phyloP scores from a whole-genome alignment of 2,888 invertebrate genomes.

The Paralinhomoeus sp. region DNA sequence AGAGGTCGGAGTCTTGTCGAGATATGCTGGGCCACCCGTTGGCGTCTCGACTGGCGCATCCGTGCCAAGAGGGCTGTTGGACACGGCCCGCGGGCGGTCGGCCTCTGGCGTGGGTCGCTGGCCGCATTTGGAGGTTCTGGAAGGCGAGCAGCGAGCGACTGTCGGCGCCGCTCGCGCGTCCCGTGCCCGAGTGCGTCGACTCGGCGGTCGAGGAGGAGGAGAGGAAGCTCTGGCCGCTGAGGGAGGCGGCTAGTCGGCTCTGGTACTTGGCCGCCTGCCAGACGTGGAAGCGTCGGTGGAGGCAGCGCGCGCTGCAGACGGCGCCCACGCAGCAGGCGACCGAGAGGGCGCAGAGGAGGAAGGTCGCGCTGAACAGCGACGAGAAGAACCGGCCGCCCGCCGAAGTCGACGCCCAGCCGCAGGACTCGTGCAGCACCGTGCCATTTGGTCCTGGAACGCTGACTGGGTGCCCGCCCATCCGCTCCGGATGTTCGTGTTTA shows the following conservation, averaged over 20 bases:
- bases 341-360: not conserved
- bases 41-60: no score
- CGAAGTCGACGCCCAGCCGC: not conserved
- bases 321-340: not conserved
- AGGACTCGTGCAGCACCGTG: not conserved
- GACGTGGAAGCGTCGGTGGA: constrained; percentile 4
- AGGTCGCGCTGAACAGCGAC: not conserved
- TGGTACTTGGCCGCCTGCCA: constrained; percentile 6
- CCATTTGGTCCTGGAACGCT: not conserved
- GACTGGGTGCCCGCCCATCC: not conserved
- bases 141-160: no score
- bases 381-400: not conserved
- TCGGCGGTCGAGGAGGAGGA: no score
- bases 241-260: constrained; percentile 2
- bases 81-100: no score
- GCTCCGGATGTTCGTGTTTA: no score
- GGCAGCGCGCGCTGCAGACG: constrained; percentile 2
- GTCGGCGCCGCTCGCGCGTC: no score
- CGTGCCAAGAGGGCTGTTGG: no score
- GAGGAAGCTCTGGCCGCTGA: constrained; percentile 5
- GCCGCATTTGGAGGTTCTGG: no score
- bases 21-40: no score
- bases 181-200: no score
- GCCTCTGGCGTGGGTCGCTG: no score
- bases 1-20: no score